phyloP scores from a whole-genome alignment of 2,888 invertebrate species.

The Trissolcus brochymenae region DNA sequence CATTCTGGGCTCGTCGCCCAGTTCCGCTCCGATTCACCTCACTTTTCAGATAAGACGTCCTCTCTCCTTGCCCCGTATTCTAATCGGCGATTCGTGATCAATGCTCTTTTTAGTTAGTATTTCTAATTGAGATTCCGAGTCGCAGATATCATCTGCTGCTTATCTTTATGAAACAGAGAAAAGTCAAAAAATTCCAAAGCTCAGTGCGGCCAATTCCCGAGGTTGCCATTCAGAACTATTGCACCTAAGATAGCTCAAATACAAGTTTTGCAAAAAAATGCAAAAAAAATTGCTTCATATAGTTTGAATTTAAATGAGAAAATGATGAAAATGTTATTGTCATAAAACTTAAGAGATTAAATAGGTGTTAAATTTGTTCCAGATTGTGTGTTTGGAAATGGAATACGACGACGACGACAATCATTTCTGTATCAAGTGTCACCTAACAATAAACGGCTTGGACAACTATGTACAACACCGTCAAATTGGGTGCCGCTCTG shows the following conservation, averaged over 20 bases:
- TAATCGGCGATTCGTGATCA: conserved; percentile 56
- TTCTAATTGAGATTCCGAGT: conserved; percentile 34
- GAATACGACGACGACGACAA: conserved; percentile 85
- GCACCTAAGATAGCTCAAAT: background rate
- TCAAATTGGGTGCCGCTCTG: conserved; percentile 81
- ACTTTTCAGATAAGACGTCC: conserved; percentile 49
- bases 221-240: conserved; percentile 31
- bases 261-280: too few species aligned
- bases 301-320: too few species aligned
- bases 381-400: conserved; percentile 55
- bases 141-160: conserved; percentile 20
- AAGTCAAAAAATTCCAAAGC: too few species aligned
- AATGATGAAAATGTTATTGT: background rate
- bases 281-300: too few species aligned
- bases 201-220: too few species aligned
- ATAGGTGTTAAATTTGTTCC: background rate
- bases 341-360: background rate
- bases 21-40: conserved; percentile 34
- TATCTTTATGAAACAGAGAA: conserved; percentile 26
- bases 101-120: conserved; percentile 42
- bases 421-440: conserved; percentile 93
- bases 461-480: conserved; percentile 91
- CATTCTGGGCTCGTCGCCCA: conserved; percentile 34
- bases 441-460: conserved; percentile 88
- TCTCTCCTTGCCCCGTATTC: conserved; percentile 37